Evolutionary conservation across 2,113 vertebrate genomes (phyloP).

Genomic region (Zapus hudsonius): DNA sequence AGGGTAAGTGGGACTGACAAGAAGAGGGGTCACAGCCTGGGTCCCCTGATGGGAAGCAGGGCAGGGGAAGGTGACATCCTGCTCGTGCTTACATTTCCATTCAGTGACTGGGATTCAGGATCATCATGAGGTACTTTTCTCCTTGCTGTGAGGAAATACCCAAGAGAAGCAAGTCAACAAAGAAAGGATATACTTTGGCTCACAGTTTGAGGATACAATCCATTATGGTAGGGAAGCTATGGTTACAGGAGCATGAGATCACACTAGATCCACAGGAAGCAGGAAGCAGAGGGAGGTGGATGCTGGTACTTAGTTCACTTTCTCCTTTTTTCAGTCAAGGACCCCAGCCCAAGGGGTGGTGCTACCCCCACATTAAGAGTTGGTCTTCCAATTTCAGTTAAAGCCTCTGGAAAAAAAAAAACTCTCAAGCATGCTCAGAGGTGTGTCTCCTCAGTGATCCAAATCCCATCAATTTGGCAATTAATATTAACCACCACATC

Average conservation of each 20-base stretch:
- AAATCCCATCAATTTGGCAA: background rate
- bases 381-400: background rate
- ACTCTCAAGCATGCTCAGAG: background rate
- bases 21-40: background rate
- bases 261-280: too few relatives aligned
- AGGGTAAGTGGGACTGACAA: background rate
- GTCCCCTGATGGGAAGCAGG: rapidly evolving
- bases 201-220: background rate
- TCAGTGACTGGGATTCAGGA: rapidly evolving
- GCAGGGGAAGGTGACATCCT: too few relatives aligned
- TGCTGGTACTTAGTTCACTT: background rate
- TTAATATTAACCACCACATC: background rate
- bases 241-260: background rate
- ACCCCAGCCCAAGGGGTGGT: background rate
- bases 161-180: background rate
- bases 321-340: background rate
- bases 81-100: background rate
- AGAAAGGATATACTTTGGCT: background rate
- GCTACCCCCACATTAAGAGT: background rate
- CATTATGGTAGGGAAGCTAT: background rate
- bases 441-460: background rate
- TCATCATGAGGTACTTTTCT: background rate
- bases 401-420: background rate
- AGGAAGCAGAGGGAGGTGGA: background rate
- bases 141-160: background rate